Evolutionary conservation across 2,888 invertebrate genomes (phyloP), one percentile per base, ranked within the genome.

Genomic region (Malachius bipustulatus): DNA sequence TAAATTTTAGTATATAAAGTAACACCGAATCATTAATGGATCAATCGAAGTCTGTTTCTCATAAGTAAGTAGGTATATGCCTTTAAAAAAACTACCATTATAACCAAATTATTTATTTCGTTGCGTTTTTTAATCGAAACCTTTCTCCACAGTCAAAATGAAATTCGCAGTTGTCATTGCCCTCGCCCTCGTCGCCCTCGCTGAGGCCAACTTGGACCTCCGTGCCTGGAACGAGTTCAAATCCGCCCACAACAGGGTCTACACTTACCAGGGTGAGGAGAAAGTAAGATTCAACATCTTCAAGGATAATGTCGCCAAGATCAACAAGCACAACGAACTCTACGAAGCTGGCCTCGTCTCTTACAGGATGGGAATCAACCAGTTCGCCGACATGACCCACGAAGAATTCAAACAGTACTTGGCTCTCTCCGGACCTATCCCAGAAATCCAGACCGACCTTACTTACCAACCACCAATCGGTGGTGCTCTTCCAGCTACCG

Each of bases 331-430:
- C 15, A 36, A 36, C 31, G 9, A 19, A 3, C 4, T 19, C 3
- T 31, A 31, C 14, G 16, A 16, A 4, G n/a, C 16, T 10, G 36
- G 36, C 9, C 8, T 14, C 9, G 36, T 31, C 30, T n/a, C 31
- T n/a, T 36, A 19, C 14, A 15, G 14, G 3, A 36, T 31, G 36
- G 36, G 36, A 11, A 14, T 36, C 4, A 30, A 16, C 4, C 36
- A 32, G 12, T 36, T 36, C 14, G 36, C 36, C n/a, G 36, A 36
- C 11, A 1, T 2, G 16, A 36, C 31, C 10, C 8, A 8, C 10
- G 14, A 24, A 6, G 36, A 36, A 15, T 36, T 36, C 15, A 32
- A 4, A 6, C 24, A 19, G n/a, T 8, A 8, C 6, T n/a, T 19
- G 24, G n/a, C 24, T 8, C 24, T 19, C 6, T n/a, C 6, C 6